Evolutionary conservation across 2,888 invertebrate genomes (phyloP), one percentile per base, ranked within the genome.

Genomic region (Oscheius myriophilus): DNA sequence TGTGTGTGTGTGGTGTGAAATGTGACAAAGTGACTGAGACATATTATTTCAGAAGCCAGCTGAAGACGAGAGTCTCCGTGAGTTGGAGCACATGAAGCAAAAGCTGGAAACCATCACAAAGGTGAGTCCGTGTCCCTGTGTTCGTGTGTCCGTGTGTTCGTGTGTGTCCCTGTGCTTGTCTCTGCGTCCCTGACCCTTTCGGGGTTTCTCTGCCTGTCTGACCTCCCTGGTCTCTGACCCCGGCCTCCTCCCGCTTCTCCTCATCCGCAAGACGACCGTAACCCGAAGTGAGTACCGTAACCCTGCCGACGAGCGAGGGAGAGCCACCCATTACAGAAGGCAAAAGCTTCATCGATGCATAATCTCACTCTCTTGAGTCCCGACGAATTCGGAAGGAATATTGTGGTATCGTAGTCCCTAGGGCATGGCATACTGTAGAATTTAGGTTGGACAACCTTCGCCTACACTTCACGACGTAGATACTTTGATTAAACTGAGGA

Each of bases 31-130:
- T n/a, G n/a, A n/a, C 16, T 3, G 33, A 57, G 42, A 45, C 21
- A 58, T 46, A 46, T 12, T 21, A 49, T 63, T 74, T 67, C 49
- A 70, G 64, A 70, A 75, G 62, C 25, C 46, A 49, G 55, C 69
- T 16, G 75, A 79, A 59, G 82, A 84, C 59, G 85, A 85, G 66
- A 83, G 79, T 55, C 70, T 82, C 39, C 67, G 82, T 9, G 84
- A 85, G 55, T 66, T 85, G 57, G 85, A 85, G 57, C 75, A 79
- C 53, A 80, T 85, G 62, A 81, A 84, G 64, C 74, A 79, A 75
- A 78, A 68, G 65, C 78, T 86, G 62, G 85, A 82, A 52, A 83
- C 82, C 21, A 72, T 85, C 68, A 75, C 82, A 62, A 80, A 80
- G 73, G 85, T 86, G 69, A 74, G 84, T 83, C 51, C 33, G 33